A percentile compares a stretch with the other conserved stretches of the same genome.
Conservation (phyloP, 2,888 invertebrate genomes). For the Drosophila histrio region DNA sequence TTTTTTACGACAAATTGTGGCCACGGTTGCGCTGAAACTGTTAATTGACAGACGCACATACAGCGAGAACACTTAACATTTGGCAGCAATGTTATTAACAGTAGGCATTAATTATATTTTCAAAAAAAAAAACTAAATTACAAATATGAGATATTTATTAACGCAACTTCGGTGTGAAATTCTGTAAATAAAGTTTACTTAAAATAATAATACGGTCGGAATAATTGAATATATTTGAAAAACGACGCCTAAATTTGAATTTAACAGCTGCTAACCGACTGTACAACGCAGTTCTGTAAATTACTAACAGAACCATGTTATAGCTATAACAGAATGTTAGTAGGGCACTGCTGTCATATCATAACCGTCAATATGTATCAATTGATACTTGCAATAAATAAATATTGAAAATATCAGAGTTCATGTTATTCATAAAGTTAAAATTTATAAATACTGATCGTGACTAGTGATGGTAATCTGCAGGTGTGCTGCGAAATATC, state of each 20-base stretch:
- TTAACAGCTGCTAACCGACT: slow-evolving; percentile 9
- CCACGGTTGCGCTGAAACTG: slow-evolving; percentile 36
- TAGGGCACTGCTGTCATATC: not conserved
- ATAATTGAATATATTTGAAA: not conserved
- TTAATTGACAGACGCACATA: slow-evolving; percentile 21
- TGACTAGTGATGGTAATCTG: not conserved
- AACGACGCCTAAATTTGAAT: not conserved
- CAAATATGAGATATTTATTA: not conserved
- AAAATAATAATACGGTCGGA: not conserved
- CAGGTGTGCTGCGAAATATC: not conserved
- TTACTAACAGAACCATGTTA: not conserved
- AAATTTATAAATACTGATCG: not conserved
- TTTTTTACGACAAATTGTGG: slow-evolving; percentile 28
- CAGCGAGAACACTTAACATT: slow-evolving; percentile 15
- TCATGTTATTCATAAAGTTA: too few species aligned
- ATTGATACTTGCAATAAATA: too few species aligned
- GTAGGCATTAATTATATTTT: not conserved
- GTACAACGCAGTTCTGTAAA: not conserved
- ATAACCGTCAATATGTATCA: too few species aligned
- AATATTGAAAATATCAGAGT: too few species aligned
- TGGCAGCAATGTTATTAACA: slow-evolving; percentile 23
- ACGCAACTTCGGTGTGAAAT: not conserved
- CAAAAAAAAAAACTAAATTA: not conserved
- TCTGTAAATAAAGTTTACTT: not conserved
- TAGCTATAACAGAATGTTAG: not conserved